A percentile compares a stretch with the other conserved stretches of the same genome.
Evolutionary conservation across 2,113 vertebrate species (phyloP).

Genomic region (Sciurus niger): DNA sequence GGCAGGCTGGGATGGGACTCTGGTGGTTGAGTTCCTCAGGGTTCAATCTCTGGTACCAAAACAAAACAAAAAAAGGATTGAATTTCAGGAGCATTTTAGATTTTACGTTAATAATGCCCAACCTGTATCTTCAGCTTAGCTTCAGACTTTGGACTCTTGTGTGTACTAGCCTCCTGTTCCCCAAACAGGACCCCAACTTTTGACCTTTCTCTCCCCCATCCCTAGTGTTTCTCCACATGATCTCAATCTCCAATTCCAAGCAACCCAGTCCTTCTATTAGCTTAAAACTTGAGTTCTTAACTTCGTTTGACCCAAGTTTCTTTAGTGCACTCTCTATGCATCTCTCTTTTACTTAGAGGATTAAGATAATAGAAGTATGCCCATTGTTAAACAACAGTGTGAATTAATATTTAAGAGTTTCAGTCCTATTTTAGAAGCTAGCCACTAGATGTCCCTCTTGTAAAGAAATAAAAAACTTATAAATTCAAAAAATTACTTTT

Average conservation of each 20-base stretch:
- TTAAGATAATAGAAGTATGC: conserved; percentile 13
- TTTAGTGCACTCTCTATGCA: neutral
- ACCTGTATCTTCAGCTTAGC: neutral
- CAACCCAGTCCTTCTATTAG: neutral
- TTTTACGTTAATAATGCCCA: neutral
- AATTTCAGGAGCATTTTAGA: neutral
- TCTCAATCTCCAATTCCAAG: neutral
- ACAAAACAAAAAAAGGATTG: neutral
- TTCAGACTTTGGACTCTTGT: neutral
- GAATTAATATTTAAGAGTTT: conserved; percentile 57
- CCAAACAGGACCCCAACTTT: neutral
- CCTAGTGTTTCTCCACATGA: neutral
- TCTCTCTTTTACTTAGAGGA: neutral
- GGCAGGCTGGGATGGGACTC: no score
- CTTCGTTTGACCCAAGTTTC: neutral
- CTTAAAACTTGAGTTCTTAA: conserved; percentile 25
- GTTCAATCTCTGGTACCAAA: no score
- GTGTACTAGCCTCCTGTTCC: neutral
- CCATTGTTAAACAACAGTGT: conserved; percentile 53
- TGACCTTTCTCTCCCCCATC: neutral
- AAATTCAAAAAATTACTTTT: conserved; percentile 42
- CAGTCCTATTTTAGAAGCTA: conserved; percentile 63
- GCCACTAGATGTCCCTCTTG: conserved; percentile 88
- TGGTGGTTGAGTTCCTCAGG: no score
- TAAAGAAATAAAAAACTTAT: conserved; percentile 72